Evolutionary conservation across 2,113 vertebrate species (phyloP), one percentile per base, ranked within the genome.

Genomic region (Raja brachyura): DNA sequence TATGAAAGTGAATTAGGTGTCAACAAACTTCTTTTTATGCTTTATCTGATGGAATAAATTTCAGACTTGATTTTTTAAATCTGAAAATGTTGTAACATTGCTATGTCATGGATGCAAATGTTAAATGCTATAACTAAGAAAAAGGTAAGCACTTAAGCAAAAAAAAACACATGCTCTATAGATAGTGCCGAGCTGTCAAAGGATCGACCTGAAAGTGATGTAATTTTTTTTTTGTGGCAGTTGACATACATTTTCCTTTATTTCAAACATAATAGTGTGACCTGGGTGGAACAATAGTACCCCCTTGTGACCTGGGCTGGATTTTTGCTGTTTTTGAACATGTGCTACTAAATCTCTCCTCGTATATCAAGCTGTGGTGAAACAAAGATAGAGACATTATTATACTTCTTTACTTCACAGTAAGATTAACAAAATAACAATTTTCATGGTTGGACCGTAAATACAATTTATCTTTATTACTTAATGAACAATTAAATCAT

Each of bases 251-350:
- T 61, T 63, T 5, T 5, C 13, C 56, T 61, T 6, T 66, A 61
- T 88, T n/a, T 88, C 63, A 59, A 63, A 13, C 8, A 18, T 5
- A 59, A 63, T 88, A 8, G 28, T 31, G 0, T 88, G 83, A 88
- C 59, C 83, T 88, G 59, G 83, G 83, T 88, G 83, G 31, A 88
- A 63, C 83, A 88, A 88, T 63, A 88, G 83, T 88, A 66, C 83
- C 59, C 83, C 83, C 83, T 88, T 66, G 83, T 88, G 83, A 88
- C 59, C 83, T 88, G 83, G 31, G 56, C n/a, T 88, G 83, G 83
- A 88, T 63, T 31, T 66, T 31, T 63, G 83, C 61, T 31, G 61
- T 16, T 63, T 63, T 31, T 33, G n/a, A 8, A 83, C 48, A 59
- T 28, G 48, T 28, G 56, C 48, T 56, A 28, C 33, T 22, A 54